These are phyloP conservation scores for Lapara coniferarum DNA, from an alignment of 2,888 invertebrate species.

Conservation along the genomic window DNA sequence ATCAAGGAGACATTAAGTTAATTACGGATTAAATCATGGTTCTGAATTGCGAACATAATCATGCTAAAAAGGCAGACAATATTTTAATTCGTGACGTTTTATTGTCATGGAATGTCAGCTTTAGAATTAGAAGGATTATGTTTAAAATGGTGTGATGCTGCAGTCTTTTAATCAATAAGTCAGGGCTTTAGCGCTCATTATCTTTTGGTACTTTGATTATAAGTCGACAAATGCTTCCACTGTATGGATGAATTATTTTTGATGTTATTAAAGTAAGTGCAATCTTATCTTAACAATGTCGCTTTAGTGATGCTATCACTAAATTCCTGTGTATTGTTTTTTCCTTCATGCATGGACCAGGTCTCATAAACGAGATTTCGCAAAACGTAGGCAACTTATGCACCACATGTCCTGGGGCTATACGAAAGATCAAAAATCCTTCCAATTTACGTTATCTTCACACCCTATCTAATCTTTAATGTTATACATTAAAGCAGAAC, in stretches of 20 bases:
- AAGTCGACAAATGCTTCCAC: too few species aligned
- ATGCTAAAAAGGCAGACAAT: neutral
- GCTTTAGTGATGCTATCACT: too few species aligned
- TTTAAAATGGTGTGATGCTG: neutral
- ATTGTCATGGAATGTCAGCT: neutral
- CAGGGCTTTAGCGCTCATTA: too few species aligned
- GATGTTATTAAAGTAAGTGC: too few species aligned
- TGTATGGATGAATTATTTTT: too few species aligned
- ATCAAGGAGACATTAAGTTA: constrained; percentile 7
- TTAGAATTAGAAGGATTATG: neutral
- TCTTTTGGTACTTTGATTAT: too few species aligned
- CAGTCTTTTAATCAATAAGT: too few species aligned
- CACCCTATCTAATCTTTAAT: neutral
- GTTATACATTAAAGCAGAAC: neutral
- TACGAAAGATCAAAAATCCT: neutral
- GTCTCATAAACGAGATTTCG: too few species aligned
- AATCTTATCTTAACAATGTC: too few species aligned
- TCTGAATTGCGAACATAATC: neutral
- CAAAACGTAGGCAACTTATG: too few species aligned
- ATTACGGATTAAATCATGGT: constrained; percentile 3
- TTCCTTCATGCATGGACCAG: too few species aligned
- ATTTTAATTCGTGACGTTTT: neutral
- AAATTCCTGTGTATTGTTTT: too few species aligned
- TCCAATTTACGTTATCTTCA: neutral
- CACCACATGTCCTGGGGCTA: neutral